These are phyloP conservation scores for Helarctos malayanus DNA, from an alignment of 2,797 vertebrate species.

Conservation along the genomic window DNA sequence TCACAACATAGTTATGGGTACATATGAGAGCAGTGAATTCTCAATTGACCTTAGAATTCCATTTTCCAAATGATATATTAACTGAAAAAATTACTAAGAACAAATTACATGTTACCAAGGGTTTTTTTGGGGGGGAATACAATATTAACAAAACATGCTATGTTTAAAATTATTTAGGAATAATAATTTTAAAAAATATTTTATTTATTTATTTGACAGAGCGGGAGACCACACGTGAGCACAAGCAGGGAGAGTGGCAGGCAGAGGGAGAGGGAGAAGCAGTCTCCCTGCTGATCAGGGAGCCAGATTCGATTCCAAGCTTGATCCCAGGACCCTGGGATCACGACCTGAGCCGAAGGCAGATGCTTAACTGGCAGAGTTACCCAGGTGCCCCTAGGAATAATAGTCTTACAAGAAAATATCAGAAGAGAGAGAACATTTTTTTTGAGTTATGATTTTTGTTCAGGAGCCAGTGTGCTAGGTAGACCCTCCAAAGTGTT, in stretches of 20 bases:
- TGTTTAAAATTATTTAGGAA: neutral
- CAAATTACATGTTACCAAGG: neutral
- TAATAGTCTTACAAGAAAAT: neutral
- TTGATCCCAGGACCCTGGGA: neutral
- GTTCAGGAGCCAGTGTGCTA: neutral
- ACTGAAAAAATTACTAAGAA: neutral
- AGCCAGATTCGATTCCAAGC: too few species aligned
- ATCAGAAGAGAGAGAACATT: neutral
- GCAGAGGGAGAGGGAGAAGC: too few species aligned
- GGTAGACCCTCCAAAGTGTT: neutral
- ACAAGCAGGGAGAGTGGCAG: too few species aligned
- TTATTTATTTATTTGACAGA: too few species aligned
- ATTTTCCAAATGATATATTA: neutral
- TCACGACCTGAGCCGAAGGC: neutral
- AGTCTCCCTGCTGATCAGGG: too few species aligned
- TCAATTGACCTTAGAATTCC: constrained; percentile 19
- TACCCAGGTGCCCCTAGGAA: neutral
- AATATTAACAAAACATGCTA: neutral
- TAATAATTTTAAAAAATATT: too few species aligned
- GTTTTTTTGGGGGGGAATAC: accelerated
- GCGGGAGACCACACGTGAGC: too few species aligned
- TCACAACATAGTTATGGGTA: neutral
- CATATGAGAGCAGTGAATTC: neutral
- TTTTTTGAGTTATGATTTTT: neutral
- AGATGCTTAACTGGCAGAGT: too few species aligned